These are phyloP conservation scores for Sebastiscus albofasciatus DNA, from an alignment of 2,797 vertebrate genomes.

Conservation along the genomic window DNA sequence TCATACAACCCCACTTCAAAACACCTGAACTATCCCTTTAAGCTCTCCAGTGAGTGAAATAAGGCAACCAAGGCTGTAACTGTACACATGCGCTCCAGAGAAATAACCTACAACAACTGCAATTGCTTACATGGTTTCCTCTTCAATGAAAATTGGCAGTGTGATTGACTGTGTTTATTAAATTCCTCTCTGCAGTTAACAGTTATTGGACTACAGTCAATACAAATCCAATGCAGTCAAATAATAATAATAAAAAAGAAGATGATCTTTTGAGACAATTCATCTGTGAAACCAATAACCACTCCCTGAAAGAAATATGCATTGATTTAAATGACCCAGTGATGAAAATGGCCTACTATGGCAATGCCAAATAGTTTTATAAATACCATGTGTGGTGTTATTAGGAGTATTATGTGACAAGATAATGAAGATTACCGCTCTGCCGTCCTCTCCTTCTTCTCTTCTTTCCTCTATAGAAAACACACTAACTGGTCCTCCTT, in stretches of 20 bases:
- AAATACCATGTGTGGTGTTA: slow-evolving; percentile 8
- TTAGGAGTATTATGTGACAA: slow-evolving; percentile 8
- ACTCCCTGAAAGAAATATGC: slow-evolving; percentile 22
- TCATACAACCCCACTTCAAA: too few species aligned
- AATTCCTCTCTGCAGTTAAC: slow-evolving; percentile 2
- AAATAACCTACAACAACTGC: slow-evolving; percentile 7
- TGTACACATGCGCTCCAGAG: not conserved
- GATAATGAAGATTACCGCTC: slow-evolving; percentile 11
- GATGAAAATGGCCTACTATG: not conserved
- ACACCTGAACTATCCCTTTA: not conserved
- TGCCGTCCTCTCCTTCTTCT: not conserved
- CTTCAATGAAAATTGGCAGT: not conserved
- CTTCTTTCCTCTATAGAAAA: not conserved
- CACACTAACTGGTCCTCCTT: not conserved
- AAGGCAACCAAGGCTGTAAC: not conserved
- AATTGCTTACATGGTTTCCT: not conserved
- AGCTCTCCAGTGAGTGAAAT: not conserved
- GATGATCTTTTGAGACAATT: slow-evolving; percentile 13
- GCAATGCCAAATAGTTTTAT: not conserved
- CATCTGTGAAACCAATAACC: slow-evolving; percentile 18
- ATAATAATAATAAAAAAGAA: slow-evolving; percentile 4
- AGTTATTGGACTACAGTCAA: slow-evolving; percentile 20
- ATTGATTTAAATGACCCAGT: slow-evolving; percentile 23
- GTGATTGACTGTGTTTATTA: slow-evolving; percentile 8
- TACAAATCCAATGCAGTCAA: slow-evolving; percentile 26